Percentiles rank a stretch among this genome's conserved stretches.
Conservation (phyloP, 2,888 invertebrate genomes). For the Heliconius erato region DNA sequence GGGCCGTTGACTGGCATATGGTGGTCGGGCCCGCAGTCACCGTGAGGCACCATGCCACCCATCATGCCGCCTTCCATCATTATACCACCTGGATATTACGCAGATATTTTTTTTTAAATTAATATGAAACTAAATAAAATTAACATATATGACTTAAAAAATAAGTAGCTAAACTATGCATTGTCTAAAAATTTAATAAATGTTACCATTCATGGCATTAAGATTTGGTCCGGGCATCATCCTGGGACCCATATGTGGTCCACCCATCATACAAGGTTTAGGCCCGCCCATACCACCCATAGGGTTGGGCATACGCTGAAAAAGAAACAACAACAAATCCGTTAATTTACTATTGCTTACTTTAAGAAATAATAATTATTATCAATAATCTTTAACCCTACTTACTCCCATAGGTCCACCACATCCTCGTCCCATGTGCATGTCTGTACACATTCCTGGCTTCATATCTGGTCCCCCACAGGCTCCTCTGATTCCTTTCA, state of each 20-base stretch:
- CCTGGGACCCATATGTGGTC: conserved; percentile 82
- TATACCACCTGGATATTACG: conserved; percentile 72
- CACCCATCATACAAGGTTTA: conserved; percentile 84
- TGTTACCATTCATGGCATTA: conserved; percentile 82
- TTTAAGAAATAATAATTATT: not conserved
- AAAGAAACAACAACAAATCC: conserved; percentile 48
- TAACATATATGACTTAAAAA: not conserved
- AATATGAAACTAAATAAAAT: not conserved
- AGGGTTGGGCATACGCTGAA: conserved; percentile 83
- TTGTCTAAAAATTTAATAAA: not conserved
- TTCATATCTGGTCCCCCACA: conserved; percentile 85
- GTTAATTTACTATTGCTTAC: not conserved
- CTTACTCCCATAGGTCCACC: conserved; percentile 85
- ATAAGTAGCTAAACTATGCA: not conserved
- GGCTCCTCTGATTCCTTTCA: conserved; percentile 80
- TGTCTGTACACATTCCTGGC: conserved; percentile 81
- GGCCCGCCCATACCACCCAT: conserved; percentile 84
- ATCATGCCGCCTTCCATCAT: conserved; percentile 84
- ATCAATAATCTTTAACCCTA: conserved; percentile 36
- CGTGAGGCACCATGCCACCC: conserved; percentile 76
- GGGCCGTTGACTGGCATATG: conserved; percentile 78
- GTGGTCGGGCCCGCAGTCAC: conserved; percentile 80
- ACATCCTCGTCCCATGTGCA: conserved; percentile 84
- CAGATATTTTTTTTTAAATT: no score
- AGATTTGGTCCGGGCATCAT: conserved; percentile 84